phyloP scores from a whole-genome alignment of 2,113 vertebrate genomes.

The Donacobius atricapilla region DNA sequence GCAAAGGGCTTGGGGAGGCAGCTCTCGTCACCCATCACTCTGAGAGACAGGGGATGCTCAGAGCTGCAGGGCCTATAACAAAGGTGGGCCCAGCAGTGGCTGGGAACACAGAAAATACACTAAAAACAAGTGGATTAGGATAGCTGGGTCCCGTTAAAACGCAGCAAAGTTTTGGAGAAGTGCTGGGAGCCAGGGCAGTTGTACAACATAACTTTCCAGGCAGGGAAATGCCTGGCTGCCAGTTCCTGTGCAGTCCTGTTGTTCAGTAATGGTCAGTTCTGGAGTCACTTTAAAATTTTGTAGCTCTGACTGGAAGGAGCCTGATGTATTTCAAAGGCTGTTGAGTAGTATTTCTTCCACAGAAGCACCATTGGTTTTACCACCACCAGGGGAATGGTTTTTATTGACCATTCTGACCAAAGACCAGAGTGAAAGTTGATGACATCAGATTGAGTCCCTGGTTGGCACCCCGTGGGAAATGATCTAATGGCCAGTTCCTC shows the following conservation, averaged over 20 bases:
- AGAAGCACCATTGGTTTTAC: not conserved
- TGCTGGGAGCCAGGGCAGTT: not conserved
- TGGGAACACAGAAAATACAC: not conserved
- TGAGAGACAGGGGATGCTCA: not conserved
- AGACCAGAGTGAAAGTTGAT: not conserved
- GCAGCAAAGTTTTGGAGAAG: not conserved
- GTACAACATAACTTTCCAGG: not conserved
- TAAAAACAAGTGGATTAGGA: not conserved
- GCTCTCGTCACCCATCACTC: rapidly evolving
- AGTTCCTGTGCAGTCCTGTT: not conserved
- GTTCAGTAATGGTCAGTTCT: not conserved
- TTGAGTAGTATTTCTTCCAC: not conserved
- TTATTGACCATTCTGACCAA: not conserved
- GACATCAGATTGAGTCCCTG: not conserved
- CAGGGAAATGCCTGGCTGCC: not conserved
- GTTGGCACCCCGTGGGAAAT: not conserved
- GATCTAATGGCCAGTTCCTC: not conserved
- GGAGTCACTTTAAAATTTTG: not conserved
- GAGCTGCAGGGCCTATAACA: rapidly evolving
- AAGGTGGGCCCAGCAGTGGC: not conserved
- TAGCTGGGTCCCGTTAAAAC: not conserved
- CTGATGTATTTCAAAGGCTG: not conserved
- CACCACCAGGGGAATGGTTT: not conserved
- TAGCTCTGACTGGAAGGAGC: not conserved
- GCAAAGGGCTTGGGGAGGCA: rapidly evolving